These are phyloP conservation scores for Bacillus rossius DNA, from an alignment of 1,140 invertebrate genomes.

Conservation along the genomic window DNA sequence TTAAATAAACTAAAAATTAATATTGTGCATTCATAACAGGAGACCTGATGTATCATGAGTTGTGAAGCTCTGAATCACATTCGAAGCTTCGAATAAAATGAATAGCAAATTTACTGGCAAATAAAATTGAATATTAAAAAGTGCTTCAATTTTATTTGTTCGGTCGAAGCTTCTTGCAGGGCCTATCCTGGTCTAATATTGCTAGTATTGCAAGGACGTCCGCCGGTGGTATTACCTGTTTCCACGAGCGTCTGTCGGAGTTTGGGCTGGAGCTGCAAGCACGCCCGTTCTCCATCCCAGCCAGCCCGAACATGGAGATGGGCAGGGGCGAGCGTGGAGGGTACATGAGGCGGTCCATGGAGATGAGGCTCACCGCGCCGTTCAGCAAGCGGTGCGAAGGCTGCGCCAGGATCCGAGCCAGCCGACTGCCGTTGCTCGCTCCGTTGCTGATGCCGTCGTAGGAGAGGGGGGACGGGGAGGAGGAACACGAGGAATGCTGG, in stretches of 20 bases:
- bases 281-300: conserved; percentile 8
- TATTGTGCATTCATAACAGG: too few relatives aligned
- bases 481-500: conserved; percentile 15
- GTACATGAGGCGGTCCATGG: conserved; percentile 57
- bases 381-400: conserved; percentile 24
- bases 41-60: too few relatives aligned
- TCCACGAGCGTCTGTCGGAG: conserved; percentile 53
- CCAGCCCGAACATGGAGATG: conserved; percentile 1
- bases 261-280: conserved; percentile 50
- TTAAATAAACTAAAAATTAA: too few relatives aligned
- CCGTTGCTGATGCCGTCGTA: conserved; percentile 7
- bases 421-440: conserved; percentile 20
- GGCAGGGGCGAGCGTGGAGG: conserved; percentile 23
- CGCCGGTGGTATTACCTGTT: conserved; percentile 28
- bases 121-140: too few relatives aligned
- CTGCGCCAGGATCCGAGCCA: conserved; percentile 46
- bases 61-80: too few relatives aligned
- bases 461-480: conserved; percentile 2
- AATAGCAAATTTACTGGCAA: too few relatives aligned
- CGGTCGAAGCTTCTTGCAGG: too few relatives aligned
- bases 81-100: too few relatives aligned
- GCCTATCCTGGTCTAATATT: too few relatives aligned
- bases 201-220: too few relatives aligned
- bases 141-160: too few relatives aligned
- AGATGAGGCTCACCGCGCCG: conserved; percentile 38